These are phyloP conservation scores for Spea hammondii DNA, from an alignment of 2,797 vertebrate genomes.

Conservation along the genomic window DNA sequence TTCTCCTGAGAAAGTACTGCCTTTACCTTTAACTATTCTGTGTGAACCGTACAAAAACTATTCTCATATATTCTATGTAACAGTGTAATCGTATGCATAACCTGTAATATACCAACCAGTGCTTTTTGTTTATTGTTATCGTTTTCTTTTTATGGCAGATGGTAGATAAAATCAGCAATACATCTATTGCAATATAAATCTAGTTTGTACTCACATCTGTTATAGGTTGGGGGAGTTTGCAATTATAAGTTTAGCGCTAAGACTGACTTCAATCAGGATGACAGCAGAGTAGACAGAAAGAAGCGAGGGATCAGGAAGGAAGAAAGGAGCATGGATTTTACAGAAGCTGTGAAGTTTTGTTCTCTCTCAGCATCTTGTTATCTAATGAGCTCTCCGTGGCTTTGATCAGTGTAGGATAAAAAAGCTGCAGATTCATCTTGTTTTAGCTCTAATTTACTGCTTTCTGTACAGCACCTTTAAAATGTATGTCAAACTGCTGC, in stretches of 20 bases:
- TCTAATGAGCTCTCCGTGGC: constrained; percentile 48
- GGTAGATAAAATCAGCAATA: too few relatives aligned
- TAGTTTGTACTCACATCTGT: too few relatives aligned
- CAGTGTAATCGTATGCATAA: too few relatives aligned
- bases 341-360: constrained; percentile 48
- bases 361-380: constrained; percentile 39
- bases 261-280: constrained; percentile 25
- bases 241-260: constrained; percentile 30
- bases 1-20: too few relatives aligned
- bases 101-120: too few relatives aligned
- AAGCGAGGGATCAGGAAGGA: constrained; percentile 42
- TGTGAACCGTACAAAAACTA: too few relatives aligned
- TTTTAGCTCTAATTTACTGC: constrained; percentile 17
- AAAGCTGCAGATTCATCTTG: constrained; percentile 37
- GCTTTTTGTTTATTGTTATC: too few relatives aligned
- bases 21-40: too few relatives aligned
- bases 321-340: constrained; percentile 32
- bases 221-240: not conserved
- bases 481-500: constrained; percentile 3
- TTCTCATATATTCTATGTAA: too few relatives aligned
- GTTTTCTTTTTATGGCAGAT: too few relatives aligned
- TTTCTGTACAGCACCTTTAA: not conserved
- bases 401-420: constrained; percentile 46
- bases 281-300: constrained; percentile 34
- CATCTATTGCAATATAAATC: too few relatives aligned